These are phyloP conservation scores for Xenus cinereus DNA, from an alignment of 2,113 vertebrate species.

Conservation along the genomic window DNA sequence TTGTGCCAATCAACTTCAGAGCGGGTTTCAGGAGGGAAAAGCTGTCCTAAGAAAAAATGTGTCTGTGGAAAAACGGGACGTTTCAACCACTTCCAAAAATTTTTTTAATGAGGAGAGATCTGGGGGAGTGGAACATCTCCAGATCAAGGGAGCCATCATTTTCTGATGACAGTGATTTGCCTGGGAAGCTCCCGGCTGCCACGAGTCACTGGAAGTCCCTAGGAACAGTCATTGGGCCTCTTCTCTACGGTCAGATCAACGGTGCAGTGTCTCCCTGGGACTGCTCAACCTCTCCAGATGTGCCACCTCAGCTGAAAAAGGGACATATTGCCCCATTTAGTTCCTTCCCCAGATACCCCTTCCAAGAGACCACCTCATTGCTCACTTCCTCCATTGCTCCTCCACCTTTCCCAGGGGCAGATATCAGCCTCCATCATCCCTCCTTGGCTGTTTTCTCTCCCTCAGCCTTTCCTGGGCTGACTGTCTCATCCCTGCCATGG, in stretches of 20 bases:
- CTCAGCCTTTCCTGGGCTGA: not conserved
- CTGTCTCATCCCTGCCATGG: not conserved
- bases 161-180: not conserved
- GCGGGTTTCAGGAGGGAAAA: not conserved
- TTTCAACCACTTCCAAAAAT: not conserved
- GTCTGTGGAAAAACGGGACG: not conserved
- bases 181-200: not conserved
- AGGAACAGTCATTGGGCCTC: not conserved
- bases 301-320: accelerated
- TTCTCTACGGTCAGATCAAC: accelerated
- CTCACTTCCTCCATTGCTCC: not conserved
- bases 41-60: not conserved
- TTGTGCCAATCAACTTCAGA: not conserved
- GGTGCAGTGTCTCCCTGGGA: not conserved
- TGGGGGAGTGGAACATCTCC: not conserved
- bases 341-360: not conserved
- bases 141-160: not conserved
- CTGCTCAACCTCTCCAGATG: not conserved
- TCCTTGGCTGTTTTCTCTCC: not conserved
- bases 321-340: not conserved
- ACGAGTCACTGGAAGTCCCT: not conserved
- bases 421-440: not conserved
- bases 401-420: not conserved
- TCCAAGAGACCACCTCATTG: not conserved
- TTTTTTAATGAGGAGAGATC: not conserved